Conservation (phyloP, 1,140 invertebrate species). For the Aporrectodea caliginosa region DNA sequence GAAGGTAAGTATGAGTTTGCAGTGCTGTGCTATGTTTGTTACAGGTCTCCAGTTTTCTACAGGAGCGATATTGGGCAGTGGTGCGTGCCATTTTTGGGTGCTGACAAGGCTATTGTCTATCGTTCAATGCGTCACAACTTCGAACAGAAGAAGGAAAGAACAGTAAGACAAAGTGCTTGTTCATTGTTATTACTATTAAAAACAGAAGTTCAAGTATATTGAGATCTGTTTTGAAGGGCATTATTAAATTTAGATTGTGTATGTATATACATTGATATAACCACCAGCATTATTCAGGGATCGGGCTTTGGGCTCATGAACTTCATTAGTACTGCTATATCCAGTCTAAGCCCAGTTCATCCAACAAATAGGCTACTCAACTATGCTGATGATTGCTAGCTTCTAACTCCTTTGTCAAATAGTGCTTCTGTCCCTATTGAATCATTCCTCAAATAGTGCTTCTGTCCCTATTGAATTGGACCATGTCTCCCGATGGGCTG, state of each 20-base stretch:
- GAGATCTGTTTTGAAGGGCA: neutral
- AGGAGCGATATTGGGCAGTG: constrained; percentile 64
- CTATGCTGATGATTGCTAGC: too few species aligned
- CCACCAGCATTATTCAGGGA: neutral
- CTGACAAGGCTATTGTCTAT: constrained; percentile 73
- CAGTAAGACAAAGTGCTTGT: constrained; percentile 52
- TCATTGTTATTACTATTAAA: neutral
- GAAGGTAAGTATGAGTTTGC: neutral
- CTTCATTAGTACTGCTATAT: neutral
- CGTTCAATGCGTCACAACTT: constrained; percentile 72
- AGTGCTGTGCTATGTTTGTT: constrained; percentile 29
- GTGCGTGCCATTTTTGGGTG: constrained; percentile 72
- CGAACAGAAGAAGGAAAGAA: constrained; percentile 66
- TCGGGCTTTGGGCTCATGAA: neutral
- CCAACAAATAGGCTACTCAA: too few species aligned
- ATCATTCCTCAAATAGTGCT: too few species aligned
- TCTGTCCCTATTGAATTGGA: too few species aligned
- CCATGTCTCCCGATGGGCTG: too few species aligned
- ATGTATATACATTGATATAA: too few species aligned
- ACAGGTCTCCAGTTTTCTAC: constrained; percentile 63
- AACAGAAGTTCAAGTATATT: neutral
- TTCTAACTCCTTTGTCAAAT: too few species aligned
- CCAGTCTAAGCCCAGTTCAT: neutral
- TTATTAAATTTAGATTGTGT: neutral
- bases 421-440: too few species aligned